phyloP scores from a whole-genome alignment of 2,113 vertebrate species.

The Agapornis roseicollis region DNA sequence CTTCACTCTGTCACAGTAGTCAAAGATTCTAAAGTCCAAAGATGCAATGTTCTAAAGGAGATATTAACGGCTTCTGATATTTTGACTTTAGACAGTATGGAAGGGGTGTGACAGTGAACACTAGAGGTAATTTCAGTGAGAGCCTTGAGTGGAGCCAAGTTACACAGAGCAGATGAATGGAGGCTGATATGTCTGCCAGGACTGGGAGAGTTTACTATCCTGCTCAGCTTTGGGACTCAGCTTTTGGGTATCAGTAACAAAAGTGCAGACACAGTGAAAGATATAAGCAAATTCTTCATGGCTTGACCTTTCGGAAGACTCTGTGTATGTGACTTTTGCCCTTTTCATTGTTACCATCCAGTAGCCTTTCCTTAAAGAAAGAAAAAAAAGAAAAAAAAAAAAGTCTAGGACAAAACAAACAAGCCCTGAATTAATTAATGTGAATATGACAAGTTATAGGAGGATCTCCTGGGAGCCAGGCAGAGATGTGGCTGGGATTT shows the following conservation, averaged over 20 bases:
- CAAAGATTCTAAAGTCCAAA: not conserved
- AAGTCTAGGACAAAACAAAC: not conserved
- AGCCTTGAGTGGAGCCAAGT: not conserved
- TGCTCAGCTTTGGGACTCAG: not conserved
- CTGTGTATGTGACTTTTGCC: constrained; percentile 32
- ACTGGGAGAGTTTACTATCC: not conserved
- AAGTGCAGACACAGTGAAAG: not conserved
- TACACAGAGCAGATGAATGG: not conserved
- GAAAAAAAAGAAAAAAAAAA: not conserved
- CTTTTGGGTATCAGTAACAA: not conserved
- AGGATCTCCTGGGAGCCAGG: not conserved
- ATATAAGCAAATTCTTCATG: constrained; percentile 42
- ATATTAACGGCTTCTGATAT: not conserved
- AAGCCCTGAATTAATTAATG: constrained; percentile 17
- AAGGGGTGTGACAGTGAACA: not conserved
- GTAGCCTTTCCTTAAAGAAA: not conserved
- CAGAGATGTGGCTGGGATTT: not conserved
- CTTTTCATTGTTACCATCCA: constrained; percentile 29
- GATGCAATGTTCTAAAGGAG: not conserved
- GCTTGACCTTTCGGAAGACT: constrained; percentile 52
- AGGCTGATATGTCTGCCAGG: fast-evolving
- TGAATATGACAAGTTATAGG: not conserved
- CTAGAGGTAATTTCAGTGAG: not conserved
- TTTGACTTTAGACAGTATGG: not conserved
- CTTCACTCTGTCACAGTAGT: not conserved